A percentile compares a stretch with the other conserved stretches of the same genome.
These are phyloP conservation scores for Limnodromus scolopaceus DNA, from an alignment of 2,797 vertebrate genomes.

Conservation along the genomic window DNA sequence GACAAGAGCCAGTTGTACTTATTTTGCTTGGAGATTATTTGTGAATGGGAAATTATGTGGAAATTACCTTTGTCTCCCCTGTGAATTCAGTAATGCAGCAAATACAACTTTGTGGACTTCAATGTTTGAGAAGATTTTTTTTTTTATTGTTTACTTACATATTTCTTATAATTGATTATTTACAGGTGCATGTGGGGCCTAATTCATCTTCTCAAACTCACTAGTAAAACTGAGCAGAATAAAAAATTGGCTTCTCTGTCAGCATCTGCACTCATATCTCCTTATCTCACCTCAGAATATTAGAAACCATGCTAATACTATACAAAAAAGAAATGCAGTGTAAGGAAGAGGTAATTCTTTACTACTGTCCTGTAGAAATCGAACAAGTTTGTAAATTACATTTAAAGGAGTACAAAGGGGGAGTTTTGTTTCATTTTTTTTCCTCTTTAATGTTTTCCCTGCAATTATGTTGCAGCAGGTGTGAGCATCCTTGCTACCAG, in stretches of 20 bases:
- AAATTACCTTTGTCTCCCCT: neutral
- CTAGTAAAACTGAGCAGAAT: neutral
- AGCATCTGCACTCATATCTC: neutral
- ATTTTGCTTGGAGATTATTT: neutral
- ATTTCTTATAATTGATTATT: conserved; percentile 13
- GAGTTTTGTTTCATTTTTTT: neutral
- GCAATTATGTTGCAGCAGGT: neutral
- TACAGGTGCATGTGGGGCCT: neutral
- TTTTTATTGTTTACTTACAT: neutral
- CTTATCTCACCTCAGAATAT: neutral
- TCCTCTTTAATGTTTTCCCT: neutral
- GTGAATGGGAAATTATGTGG: neutral
- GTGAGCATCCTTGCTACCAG: neutral
- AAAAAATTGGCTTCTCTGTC: neutral
- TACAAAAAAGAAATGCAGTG: neutral
- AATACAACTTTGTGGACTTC: neutral
- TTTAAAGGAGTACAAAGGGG: neutral
- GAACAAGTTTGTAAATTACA: neutral
- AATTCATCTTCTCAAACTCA: neutral
- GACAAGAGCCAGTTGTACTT: neutral
- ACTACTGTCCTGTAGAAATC: neutral
- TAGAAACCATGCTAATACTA: neutral
- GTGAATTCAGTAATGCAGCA: neutral
- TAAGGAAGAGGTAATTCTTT: neutral
- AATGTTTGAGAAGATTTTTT: conserved; percentile 9